Evolutionary conservation across 37 sponge, comb jelly and placozoan species (phyloP).

Genomic region (Diacarnus erythraeanus): DNA sequence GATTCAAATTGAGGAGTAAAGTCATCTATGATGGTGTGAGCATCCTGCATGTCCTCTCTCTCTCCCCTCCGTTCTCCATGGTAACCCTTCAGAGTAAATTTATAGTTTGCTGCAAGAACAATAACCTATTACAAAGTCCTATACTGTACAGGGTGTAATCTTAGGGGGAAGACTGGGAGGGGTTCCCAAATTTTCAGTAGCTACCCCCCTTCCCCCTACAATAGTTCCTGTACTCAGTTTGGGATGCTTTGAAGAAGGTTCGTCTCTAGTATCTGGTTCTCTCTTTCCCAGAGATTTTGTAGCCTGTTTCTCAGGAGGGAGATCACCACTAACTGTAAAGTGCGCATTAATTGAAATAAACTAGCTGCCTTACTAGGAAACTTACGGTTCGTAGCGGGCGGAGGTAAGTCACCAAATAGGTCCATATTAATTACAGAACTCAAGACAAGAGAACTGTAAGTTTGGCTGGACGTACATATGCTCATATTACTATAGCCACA

Average conservation of each 20-base stretch:
- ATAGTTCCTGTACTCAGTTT: neutral
- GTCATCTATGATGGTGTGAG: constrained; percentile 64
- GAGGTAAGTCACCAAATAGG: constrained; percentile 52
- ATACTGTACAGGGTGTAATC: no score
- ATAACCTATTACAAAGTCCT: no score
- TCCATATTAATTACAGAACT: neutral
- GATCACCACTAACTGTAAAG: neutral
- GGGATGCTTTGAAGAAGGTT: neutral
- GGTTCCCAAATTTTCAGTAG: no score
- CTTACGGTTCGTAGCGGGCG: constrained; percentile 18
- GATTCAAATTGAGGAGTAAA: constrained; percentile 25
- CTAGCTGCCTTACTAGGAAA: no score
- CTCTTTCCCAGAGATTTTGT: neutral
- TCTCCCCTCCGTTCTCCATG: constrained; percentile 80
- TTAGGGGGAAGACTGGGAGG: no score
- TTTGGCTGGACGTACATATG: neutral
- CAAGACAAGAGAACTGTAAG: neutral
- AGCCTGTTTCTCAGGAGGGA: neutral
- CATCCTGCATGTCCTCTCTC: constrained; percentile 92
- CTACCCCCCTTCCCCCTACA: no score
- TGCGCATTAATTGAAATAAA: neutral
- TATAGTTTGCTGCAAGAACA: neutral
- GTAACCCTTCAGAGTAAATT: constrained; percentile 53
- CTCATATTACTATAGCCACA: no score
- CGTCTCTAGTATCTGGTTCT: neutral